A percentile compares a stretch with the other conserved stretches of the same genome.
These are phyloP conservation scores for Anolis apletophallus DNA, from an alignment of 2,797 vertebrate genomes.

Conservation along the genomic window DNA sequence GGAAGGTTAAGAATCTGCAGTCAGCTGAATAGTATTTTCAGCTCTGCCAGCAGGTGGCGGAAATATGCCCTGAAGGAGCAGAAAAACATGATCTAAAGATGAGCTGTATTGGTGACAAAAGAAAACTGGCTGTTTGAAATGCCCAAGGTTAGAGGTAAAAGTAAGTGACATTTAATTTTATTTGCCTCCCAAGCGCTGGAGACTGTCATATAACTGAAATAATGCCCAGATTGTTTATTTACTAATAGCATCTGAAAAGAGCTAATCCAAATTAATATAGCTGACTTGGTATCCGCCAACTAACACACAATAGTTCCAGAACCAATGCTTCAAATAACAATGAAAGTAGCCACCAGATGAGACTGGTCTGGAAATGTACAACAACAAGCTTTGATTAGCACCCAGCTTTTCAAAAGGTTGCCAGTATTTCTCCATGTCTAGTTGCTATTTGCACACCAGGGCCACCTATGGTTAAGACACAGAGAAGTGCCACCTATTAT, in stretches of 20 bases:
- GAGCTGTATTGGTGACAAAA: too few relatives aligned
- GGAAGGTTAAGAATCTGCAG: not conserved
- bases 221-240: not conserved
- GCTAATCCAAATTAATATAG: not conserved
- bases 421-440: not conserved
- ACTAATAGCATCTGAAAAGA: not conserved
- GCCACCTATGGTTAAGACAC: not conserved
- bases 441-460: not conserved
- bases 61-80: not conserved
- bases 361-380: not conserved
- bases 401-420: not conserved
- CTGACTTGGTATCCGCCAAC: not conserved
- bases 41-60: constrained; percentile 53
- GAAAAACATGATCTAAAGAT: not conserved
- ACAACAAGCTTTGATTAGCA: not conserved
- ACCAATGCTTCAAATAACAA: not conserved
- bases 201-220: not conserved
- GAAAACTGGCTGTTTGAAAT: not conserved
- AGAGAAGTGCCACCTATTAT: not conserved
- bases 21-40: not conserved
- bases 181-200: not conserved
- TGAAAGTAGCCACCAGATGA: not conserved
- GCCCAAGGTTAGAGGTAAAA: not conserved
- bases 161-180: not conserved
- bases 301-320: not conserved